These are phyloP conservation scores for Andricus grossulariae DNA, from an alignment of 1,140 invertebrate species.

Conservation along the genomic window DNA sequence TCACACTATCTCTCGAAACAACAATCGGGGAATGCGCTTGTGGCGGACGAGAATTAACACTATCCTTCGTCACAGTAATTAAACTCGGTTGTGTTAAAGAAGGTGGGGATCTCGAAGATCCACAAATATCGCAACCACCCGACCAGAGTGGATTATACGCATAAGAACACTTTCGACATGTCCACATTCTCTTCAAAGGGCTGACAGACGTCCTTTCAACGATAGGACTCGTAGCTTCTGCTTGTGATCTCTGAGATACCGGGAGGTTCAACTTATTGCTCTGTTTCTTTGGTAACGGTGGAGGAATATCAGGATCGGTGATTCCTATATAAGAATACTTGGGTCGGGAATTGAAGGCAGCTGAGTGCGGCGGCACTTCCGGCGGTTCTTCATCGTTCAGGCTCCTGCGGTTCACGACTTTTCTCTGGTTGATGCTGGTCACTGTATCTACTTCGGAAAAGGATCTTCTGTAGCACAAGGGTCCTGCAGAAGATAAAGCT, in stretches of 20 bases:
- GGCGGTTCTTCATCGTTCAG: conserved; percentile 79
- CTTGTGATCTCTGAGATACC: conserved; percentile 66
- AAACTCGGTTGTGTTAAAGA: conserved; percentile 82
- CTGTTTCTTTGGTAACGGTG: conserved; percentile 73
- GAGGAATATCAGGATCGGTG: conserved; percentile 74
- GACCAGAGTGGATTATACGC: conserved; percentile 90
- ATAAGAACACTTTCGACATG: conserved; percentile 90
- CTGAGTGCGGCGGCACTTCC: conserved; percentile 72
- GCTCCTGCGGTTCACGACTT: conserved; percentile 75
- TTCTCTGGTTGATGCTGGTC: conserved; percentile 65
- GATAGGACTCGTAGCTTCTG: conserved; percentile 70
- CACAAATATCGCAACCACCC: conserved; percentile 87
- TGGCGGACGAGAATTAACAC: conserved; percentile 53
- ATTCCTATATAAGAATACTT: conserved; percentile 80
- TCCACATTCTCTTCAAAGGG: conserved; percentile 86
- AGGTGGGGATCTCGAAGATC: conserved; percentile 79
- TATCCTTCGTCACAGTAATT: conserved; percentile 82
- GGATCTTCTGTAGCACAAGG: conserved; percentile 79
- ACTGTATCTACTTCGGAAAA: conserved; percentile 78
- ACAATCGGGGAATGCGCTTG: conserved; percentile 68
- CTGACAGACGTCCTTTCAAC: conserved; percentile 59
- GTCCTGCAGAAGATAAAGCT: conserved; percentile 73
- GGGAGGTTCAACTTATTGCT: conserved; percentile 60
- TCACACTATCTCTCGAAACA: conserved; percentile 72
- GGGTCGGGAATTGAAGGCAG: conserved; percentile 69